Base-by-base conservation (phyloP, 2,797 vertebrate genomes). In the Ctenochaetus hawaiiensis region DNA sequence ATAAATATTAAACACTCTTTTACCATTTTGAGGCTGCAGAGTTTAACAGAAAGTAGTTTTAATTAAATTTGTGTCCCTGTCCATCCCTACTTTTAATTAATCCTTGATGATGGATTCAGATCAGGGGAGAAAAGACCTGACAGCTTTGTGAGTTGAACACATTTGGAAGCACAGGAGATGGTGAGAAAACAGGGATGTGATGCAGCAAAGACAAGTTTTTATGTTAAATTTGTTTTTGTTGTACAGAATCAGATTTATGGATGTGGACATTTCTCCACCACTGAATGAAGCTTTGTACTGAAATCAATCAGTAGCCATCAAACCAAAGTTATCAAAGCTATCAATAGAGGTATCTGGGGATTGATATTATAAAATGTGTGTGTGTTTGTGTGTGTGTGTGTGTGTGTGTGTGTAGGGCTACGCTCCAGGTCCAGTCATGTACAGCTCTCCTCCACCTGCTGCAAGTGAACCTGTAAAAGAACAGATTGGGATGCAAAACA, bases 361-460 rank as follows among this genome's bases (percentile, higher is more conserved):
- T 12, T 43, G 14, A 22, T 30, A 14, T 13, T 10, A 23, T 14
- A 16, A 17, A 8, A 6, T 13, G 17, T 44, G 39, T 51, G 16
- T 41, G 30, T 45, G 64, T 53, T n/a, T 43, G 5, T 23, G 34
- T 65, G 23, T 53, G 11, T 72, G 22, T 44, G 3, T 54, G 16
- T 73, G 43, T 64, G 51, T 79, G 22, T 78, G 3, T 85, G 6
- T 75, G 18, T 37, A 94, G 93, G 90, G 78, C 54, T 92, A 89
- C 22, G 71, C 18, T 62, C 70, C 91, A 60, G 76, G 78, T 64
- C 89, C 93, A n/a, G 74, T 80, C 53, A 88, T 92, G 87, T 92
- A 90, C 17, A 90, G 72, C 8, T 8, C 68, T 17, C 62, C 90
- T 20, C 56, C 86, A 34, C 64, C 73, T n/a, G 64, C 73, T n/a